These are phyloP conservation scores for Potorous gilbertii DNA, from an alignment of 2,797 vertebrate species.

Conservation along the genomic window DNA sequence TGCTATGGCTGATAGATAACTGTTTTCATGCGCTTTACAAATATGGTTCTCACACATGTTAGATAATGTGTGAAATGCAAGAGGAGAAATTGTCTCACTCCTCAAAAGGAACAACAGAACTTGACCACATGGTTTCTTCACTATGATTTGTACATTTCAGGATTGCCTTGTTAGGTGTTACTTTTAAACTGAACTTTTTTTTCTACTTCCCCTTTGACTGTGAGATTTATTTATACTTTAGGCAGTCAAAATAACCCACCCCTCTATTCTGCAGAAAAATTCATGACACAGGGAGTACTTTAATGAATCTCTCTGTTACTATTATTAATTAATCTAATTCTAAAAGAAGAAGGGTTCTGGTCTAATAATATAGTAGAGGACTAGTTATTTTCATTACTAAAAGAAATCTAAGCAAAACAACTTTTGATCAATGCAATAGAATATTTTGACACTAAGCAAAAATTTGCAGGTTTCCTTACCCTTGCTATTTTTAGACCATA, in stretches of 20 bases:
- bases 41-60: constrained; percentile 37
- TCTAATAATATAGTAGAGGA: background rate
- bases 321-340: background rate
- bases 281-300: background rate
- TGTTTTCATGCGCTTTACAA: constrained; percentile 41
- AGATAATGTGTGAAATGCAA: constrained; percentile 32
- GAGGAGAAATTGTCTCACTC: background rate
- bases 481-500: background rate
- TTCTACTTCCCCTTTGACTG: background rate
- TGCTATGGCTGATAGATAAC: constrained; percentile 51
- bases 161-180: background rate
- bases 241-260: constrained; percentile 15
- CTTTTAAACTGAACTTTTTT: background rate
- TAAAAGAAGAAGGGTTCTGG: constrained; percentile 19
- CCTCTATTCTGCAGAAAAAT: background rate
- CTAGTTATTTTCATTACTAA: background rate
- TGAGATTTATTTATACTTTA: background rate
- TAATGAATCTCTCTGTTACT: background rate
- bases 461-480: background rate
- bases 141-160: constrained; percentile 34
- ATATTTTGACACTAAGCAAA: background rate
- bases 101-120: constrained; percentile 9
- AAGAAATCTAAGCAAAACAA: background rate
- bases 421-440: background rate
- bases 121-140: background rate